These are phyloP conservation scores for Enteromius paludinosus DNA, from an alignment of 2,797 vertebrate species.

Conservation along the genomic window DNA sequence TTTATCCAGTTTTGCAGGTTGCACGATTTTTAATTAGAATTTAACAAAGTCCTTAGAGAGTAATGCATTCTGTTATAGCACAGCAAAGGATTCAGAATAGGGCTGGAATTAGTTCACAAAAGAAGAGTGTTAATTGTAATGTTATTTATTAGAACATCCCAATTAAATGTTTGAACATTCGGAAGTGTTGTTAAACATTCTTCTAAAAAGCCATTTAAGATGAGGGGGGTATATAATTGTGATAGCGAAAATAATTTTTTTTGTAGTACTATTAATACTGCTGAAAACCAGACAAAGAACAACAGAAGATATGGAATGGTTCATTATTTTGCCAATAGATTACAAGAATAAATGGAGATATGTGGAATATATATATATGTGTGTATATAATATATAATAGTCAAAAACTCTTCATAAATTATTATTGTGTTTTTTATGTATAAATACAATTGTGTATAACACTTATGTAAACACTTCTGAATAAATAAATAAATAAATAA, in stretches of 20 bases:
- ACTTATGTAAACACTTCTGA: background rate
- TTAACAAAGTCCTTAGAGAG: constrained; percentile 5
- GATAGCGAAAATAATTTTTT: background rate
- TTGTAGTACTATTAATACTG: background rate
- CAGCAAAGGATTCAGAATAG: background rate
- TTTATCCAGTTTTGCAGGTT: constrained; percentile 15
- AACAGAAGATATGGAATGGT: background rate
- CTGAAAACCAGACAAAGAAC: background rate
- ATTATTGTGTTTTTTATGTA: background rate
- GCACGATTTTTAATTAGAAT: constrained; percentile 13
- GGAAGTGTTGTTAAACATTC: constrained; percentile 21
- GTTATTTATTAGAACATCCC: constrained; percentile 18
- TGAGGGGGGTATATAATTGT: background rate
- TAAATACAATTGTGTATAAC: background rate
- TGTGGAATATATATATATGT: background rate
- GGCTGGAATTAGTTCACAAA: constrained; percentile 1
- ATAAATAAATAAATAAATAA: background rate
- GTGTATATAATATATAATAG: background rate
- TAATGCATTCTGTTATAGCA: background rate
- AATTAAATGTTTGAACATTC: constrained; percentile 41
- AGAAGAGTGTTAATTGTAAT: constrained; percentile 6
- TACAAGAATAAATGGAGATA: background rate
- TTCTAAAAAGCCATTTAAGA: background rate
- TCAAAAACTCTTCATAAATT: background rate
- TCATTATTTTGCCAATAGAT: background rate